These are phyloP conservation scores for Camponotus floridanus DNA, from an alignment of 1,140 invertebrate genomes.

Conservation along the genomic window DNA sequence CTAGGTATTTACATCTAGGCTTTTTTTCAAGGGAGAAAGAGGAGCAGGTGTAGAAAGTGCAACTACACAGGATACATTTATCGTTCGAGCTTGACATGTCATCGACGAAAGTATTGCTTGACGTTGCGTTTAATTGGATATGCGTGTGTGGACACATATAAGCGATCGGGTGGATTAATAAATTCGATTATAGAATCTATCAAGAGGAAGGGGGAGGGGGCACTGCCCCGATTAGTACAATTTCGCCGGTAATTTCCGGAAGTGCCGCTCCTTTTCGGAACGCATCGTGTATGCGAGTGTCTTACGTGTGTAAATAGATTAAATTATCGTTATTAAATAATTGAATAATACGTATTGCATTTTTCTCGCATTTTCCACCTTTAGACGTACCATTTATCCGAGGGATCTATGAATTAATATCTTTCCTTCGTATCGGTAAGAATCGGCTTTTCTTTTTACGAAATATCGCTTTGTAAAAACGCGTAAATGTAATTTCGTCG, in stretches of 20 bases:
- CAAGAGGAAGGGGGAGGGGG: no score
- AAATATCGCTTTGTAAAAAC: background rate
- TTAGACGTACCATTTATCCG: background rate
- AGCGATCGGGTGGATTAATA: background rate
- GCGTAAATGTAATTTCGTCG: background rate
- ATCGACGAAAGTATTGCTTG: background rate
- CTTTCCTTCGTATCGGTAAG: conserved; percentile 15
- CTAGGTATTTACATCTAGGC: background rate
- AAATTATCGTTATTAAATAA: conserved; percentile 69
- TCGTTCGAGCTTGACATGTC: background rate
- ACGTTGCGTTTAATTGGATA: background rate
- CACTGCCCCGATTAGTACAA: background rate
- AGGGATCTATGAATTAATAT: background rate
- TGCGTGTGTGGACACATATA: background rate
- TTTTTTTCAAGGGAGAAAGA: no score
- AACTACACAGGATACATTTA: background rate
- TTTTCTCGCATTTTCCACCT: conserved; percentile 12
- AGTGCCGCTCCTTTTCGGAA: conserved; percentile 41
- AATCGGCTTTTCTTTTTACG: background rate
- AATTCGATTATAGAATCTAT: background rate
- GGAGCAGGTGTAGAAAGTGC: background rate
- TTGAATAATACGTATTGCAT: conserved; percentile 58
- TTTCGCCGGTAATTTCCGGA: conserved; percentile 37
- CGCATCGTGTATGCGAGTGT: conserved; percentile 15
- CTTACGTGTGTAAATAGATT: conserved; percentile 59